A percentile compares a stretch with the other conserved stretches of the same genome.
These are phyloP conservation scores for Drosophila pegasa DNA, from an alignment of 2,888 invertebrate genomes.

Conservation along the genomic window DNA sequence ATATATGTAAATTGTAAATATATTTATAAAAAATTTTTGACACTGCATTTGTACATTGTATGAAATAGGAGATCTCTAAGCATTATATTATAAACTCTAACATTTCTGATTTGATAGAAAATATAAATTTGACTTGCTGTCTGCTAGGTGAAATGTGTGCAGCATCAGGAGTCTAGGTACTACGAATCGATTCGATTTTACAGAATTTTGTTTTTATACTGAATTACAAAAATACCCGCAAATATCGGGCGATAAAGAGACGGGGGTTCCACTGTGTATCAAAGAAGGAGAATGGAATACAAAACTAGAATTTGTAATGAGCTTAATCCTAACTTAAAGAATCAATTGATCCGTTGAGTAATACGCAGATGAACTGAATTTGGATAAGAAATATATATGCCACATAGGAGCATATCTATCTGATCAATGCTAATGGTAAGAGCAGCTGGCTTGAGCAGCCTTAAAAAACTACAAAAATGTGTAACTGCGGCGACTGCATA, in stretches of 20 bases:
- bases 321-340: not conserved
- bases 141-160: not conserved
- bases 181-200: not conserved
- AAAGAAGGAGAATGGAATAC: not conserved
- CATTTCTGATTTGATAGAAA: not conserved
- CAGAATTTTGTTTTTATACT: not conserved
- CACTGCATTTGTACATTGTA: slow-evolving; percentile 1
- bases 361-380: not conserved
- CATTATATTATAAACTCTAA: not conserved
- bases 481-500: slow-evolving; percentile 6
- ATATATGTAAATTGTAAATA: not conserved
- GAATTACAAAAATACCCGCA: not conserved
- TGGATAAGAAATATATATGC: slow-evolving; percentile 9
- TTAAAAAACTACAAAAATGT: slow-evolving; percentile 3
- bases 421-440: slow-evolving; percentile 4
- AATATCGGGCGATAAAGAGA: not conserved
- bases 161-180: not conserved
- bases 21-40: not conserved
- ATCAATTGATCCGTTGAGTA: not conserved
- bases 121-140: not conserved
- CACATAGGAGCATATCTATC: not conserved
- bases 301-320: slow-evolving; percentile 10
- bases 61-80: slow-evolving; percentile 1
- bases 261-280: not conserved
- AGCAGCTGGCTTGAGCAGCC: slow-evolving; percentile 4